Evolutionary conservation across 2,113 vertebrate species (phyloP).

Genomic region (Erythrocercus mccallii): DNA sequence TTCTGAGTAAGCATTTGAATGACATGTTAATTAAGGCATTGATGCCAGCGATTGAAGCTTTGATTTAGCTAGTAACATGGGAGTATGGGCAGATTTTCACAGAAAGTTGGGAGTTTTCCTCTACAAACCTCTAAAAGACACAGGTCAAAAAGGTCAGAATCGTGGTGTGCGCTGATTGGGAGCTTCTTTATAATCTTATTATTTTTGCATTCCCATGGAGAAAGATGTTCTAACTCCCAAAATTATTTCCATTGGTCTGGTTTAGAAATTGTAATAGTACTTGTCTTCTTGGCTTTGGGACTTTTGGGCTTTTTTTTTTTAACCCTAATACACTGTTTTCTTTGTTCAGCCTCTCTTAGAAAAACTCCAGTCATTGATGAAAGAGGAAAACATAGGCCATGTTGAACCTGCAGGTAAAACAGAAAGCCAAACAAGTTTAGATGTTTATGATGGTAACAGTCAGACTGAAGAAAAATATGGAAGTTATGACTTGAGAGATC

Average conservation of each 20-base stretch:
- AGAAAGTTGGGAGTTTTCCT: slow-evolving; percentile 58
- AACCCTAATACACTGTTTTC: background rate
- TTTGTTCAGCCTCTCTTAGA: slow-evolving; percentile 82
- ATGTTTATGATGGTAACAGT: slow-evolving; percentile 28
- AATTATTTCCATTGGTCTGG: background rate
- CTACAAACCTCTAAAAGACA: slow-evolving; percentile 19
- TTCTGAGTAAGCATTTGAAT: slow-evolving; percentile 76
- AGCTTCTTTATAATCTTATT: background rate
- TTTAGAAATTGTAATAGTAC: background rate
- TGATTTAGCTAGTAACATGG: slow-evolving; percentile 66
- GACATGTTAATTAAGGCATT: slow-evolving; percentile 76
- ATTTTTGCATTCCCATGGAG: background rate
- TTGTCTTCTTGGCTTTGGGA: background rate
- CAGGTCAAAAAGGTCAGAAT: slow-evolving; percentile 11
- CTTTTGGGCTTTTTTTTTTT: background rate
- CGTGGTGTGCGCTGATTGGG: background rate
- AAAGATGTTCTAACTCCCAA: slow-evolving; percentile 4
- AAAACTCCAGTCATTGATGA: slow-evolving; percentile 79
- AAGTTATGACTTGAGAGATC: slow-evolving; percentile 60
- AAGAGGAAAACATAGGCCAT: slow-evolving; percentile 44
- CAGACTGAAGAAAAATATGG: slow-evolving; percentile 68
- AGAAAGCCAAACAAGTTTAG: slow-evolving; percentile 55
- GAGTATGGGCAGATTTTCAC: slow-evolving; percentile 61
- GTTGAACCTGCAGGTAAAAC: slow-evolving; percentile 63
- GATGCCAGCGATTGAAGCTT: slow-evolving; percentile 67